Evolutionary conservation across 2,113 vertebrate species (phyloP).

Genomic region (Merops nubicus): DNA sequence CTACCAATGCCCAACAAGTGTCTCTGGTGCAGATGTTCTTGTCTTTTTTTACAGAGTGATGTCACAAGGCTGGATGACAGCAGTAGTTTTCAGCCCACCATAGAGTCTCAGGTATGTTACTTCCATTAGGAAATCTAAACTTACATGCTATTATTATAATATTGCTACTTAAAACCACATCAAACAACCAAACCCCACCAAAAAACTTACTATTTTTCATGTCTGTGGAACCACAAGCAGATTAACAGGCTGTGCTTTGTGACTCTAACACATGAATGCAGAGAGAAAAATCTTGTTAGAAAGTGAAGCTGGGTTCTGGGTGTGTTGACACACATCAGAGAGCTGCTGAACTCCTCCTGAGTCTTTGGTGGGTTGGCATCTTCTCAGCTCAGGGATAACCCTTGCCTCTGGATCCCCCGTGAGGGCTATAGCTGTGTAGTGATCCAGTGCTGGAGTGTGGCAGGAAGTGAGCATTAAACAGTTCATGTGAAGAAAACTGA

Average conservation of each 20-base stretch:
- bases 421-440: neutral
- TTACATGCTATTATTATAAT: too few species aligned
- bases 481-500: too few species aligned
- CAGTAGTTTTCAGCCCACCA: neutral
- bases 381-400: neutral
- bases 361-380: neutral
- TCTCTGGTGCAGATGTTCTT: neutral
- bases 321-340: accelerated
- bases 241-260: neutral
- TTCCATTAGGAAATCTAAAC: neutral
- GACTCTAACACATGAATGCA: neutral
- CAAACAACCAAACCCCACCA: neutral
- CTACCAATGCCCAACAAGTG: neutral
- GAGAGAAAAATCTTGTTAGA: neutral
- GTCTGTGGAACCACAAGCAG: neutral
- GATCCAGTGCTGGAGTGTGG: too few species aligned
- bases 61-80: neutral
- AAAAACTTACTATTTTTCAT: neutral
- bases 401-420: neutral
- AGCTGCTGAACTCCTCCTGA: neutral
- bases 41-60: constrained; percentile 40
- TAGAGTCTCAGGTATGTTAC: constrained; percentile 66
- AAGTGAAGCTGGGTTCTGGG: neutral
- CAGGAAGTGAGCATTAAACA: too few species aligned
- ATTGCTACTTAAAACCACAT: too few species aligned